phyloP scores from a whole-genome alignment of 2,888 invertebrate genomes.

The Trichacis sp. region DNA sequence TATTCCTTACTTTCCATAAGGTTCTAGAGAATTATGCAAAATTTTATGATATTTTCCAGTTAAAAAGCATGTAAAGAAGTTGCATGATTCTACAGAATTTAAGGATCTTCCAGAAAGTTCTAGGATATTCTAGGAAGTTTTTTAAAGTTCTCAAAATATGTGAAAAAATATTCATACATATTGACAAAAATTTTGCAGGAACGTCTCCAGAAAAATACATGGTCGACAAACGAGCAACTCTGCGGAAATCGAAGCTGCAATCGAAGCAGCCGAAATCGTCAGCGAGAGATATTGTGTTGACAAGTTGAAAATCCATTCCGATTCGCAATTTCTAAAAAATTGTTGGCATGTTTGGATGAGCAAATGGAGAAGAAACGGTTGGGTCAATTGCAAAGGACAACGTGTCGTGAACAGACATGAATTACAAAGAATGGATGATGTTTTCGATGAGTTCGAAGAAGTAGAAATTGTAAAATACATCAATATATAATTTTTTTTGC shows the following conservation, averaged over 20 bases:
- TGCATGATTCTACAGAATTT: no score
- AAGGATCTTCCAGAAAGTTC: no score
- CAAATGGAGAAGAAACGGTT: conserved; percentile 6
- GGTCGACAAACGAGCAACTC: conserved; percentile 9
- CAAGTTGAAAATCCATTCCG: conserved; percentile 6
- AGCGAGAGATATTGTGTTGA: not conserved
- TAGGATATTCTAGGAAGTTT: no score
- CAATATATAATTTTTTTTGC: no score
- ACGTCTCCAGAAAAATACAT: not conserved
- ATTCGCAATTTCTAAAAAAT: conserved; percentile 8
- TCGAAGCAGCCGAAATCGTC: not conserved
- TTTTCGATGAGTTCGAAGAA: not conserved
- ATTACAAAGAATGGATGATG: not conserved
- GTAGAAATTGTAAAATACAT: conserved; percentile 6
- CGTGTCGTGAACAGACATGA: conserved; percentile 2
- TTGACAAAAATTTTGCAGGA: not conserved
- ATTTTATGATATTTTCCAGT: no score
- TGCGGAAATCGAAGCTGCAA: conserved; percentile 12
- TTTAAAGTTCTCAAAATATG: no score
- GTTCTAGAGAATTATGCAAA: no score
- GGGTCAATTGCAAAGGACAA: not conserved
- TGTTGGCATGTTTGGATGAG: not conserved
- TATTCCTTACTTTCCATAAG: no score
- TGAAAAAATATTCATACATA: no score
- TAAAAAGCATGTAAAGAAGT: no score